These are phyloP conservation scores for Griposia aprilina DNA, from an alignment of 2,888 invertebrate species.

Conservation along the genomic window DNA sequence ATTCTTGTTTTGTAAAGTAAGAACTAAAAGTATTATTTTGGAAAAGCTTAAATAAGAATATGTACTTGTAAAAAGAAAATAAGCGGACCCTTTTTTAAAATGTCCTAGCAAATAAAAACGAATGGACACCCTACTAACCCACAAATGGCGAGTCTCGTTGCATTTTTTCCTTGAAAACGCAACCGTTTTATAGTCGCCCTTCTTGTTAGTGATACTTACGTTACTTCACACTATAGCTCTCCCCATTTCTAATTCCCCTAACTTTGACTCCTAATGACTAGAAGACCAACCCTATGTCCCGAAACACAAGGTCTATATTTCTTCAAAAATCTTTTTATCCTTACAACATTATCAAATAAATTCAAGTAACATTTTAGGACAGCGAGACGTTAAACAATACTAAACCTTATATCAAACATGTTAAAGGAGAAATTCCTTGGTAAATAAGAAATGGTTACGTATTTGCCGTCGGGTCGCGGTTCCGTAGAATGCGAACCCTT, in stretches of 20 bases:
- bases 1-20: neutral
- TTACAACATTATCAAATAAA: conserved; percentile 9
- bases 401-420: rapidly evolving
- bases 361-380: conserved; percentile 24
- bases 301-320: neutral
- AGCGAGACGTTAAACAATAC: neutral
- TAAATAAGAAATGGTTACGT: conserved; percentile 21
- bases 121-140: conserved; percentile 58
- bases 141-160: conserved; percentile 61
- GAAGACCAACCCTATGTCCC: neutral
- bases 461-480: conserved; percentile 29
- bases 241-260: conserved; percentile 20
- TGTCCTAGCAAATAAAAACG: conserved; percentile 26
- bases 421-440: conserved; percentile 27
- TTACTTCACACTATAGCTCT: conserved; percentile 67
- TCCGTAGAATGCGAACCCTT: conserved; percentile 57
- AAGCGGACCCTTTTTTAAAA: neutral
- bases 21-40: neutral
- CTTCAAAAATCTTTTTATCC: rapidly evolving
- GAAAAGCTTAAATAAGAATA: neutral
- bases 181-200: conserved; percentile 70
- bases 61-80: neutral
- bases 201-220: conserved; percentile 71
- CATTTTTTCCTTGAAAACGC: conserved; percentile 69
- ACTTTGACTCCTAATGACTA: neutral